Evolutionary conservation across 2,888 invertebrate species (phyloP), one percentile per base, ranked within the genome.

Genomic region (Zaprionus bogoriensis): DNA sequence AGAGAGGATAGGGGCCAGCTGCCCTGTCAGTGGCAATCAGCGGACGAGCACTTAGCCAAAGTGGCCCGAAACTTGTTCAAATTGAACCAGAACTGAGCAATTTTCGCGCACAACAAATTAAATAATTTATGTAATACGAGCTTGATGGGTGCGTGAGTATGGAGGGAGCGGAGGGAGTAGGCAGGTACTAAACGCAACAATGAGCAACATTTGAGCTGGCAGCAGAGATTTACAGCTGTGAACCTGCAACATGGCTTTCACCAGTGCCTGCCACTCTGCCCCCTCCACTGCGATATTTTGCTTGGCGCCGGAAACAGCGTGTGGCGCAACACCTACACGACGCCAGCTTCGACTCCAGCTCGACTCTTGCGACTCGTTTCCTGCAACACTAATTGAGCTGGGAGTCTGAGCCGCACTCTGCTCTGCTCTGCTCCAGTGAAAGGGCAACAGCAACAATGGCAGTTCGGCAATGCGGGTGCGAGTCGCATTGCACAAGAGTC

Each of bases 231-330:
- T 65, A 65, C 65, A 74, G 32, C 57, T 47, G 12, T 46, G 51
- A 64, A 58, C 63, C 52, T 67, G 48, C 63, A 54, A 14, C 55
- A 53, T 58, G 30, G 64, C 71, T 71, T 74, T 71, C 74, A 54
- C 73, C 47, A 32, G 47, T 25, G 23, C 3, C 28, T 20, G 36
- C 12, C n/a, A 1, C n/a, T 2, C 17, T 14, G 4, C n/a, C 55
- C 12, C 23, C 4, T 12, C 22, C 9, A 2, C n/a, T 12, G 3
- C 14, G 7, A 3, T 4, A 38, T 53, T 58, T 74, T 48, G 57
- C 46, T 60, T 55, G 45, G 38, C 63, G 68, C 32, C 32, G 32
- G 32, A 36, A 36, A 36, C 32, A 17, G 32, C 14, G 3, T 7
- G 17, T 36, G 17, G 32, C 32, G 32, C 32, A 36, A 36, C 32